Evolutionary conservation across 2,888 invertebrate genomes (phyloP).

Genomic region (Cinara cedri): DNA sequence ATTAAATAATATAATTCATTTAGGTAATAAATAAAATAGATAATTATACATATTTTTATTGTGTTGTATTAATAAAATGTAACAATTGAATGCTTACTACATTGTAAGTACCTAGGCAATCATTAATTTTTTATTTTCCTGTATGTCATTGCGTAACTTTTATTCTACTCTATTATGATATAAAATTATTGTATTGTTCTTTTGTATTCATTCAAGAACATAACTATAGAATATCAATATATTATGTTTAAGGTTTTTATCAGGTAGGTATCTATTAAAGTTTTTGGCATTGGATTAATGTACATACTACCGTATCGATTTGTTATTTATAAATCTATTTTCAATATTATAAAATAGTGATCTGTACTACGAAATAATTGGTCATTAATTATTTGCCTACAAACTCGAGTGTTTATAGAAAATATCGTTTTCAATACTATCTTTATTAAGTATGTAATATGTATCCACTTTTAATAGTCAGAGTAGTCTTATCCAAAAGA

Average conservation of each 20-base stretch:
- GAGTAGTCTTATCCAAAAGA: too few species aligned
- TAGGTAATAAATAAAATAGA: too few species aligned
- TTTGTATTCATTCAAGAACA: slow-evolving; percentile 17
- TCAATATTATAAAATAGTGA: slow-evolving; percentile 8
- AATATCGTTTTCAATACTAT: too few species aligned
- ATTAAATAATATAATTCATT: too few species aligned
- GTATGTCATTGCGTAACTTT: not conserved
- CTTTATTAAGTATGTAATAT: too few species aligned
- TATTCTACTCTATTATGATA: not conserved
- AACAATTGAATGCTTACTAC: not conserved
- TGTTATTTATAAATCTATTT: not conserved
- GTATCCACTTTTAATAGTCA: too few species aligned
- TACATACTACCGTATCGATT: not conserved
- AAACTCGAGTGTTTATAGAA: too few species aligned
- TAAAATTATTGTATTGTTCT: slow-evolving; percentile 14
- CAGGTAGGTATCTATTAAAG: too few species aligned
- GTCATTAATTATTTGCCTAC: too few species aligned
- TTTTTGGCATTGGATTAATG: too few species aligned
- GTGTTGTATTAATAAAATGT: not conserved
- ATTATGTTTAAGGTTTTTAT: not conserved
- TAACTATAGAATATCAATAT: slow-evolving; percentile 11
- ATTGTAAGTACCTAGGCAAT: slow-evolving; percentile 1
- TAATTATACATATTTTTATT: too few species aligned
- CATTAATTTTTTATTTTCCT: not conserved
- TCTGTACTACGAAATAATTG: too few species aligned